Evolutionary conservation across 2,113 vertebrate genomes (phyloP).

Genomic region (Desmodus rotundus): DNA sequence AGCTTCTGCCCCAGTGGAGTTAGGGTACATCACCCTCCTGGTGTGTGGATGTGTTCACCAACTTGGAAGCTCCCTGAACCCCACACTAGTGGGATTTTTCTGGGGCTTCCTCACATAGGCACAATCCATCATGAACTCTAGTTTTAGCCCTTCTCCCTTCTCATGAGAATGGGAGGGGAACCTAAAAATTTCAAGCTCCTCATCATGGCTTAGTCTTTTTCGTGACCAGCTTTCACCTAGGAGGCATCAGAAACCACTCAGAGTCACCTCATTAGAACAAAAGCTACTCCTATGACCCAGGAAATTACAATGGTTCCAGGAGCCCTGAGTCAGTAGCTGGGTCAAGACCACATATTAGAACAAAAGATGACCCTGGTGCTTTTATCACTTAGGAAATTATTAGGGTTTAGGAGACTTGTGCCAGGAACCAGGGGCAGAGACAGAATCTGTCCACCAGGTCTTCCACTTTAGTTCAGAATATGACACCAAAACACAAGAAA

Average conservation of each 20-base stretch:
- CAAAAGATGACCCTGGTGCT: neutral
- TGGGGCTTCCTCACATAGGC: neutral
- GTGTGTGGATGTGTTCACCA: neutral
- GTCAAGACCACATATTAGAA: neutral
- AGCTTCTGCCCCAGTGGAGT: neutral
- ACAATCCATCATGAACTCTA: neutral
- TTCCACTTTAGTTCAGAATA: neutral
- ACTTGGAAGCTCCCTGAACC: neutral
- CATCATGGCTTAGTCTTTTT: neutral
- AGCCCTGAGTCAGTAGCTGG: neutral
- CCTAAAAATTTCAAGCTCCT: neutral
- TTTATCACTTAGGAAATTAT: neutral
- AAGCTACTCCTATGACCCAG: neutral
- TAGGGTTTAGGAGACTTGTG: neutral
- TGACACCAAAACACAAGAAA: neutral
- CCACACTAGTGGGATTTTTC: neutral
- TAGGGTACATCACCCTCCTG: neutral
- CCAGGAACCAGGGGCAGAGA: neutral
- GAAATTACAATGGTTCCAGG: neutral
- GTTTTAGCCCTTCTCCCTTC: neutral
- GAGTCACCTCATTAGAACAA: neutral
- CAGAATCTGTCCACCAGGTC: neutral
- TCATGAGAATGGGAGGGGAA: neutral
- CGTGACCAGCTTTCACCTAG: neutral
- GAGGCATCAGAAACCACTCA: neutral